These are phyloP conservation scores for Ostrea denselamellosa DNA, from an alignment of 1,140 invertebrate genomes.

Conservation along the genomic window DNA sequence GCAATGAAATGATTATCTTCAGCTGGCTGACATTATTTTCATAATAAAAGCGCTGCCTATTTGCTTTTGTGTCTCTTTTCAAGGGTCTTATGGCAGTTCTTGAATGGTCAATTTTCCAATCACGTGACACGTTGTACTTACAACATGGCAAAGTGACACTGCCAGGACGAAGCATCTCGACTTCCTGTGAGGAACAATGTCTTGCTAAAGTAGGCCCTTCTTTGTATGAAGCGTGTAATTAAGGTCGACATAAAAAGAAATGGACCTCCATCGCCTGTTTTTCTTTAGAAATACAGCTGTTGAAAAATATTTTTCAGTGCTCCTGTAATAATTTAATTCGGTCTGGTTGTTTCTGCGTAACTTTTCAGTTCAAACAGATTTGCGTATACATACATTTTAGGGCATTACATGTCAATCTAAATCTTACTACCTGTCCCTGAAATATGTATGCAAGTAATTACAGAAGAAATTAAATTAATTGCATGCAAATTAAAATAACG, in stretches of 20 bases:
- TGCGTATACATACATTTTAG: background rate
- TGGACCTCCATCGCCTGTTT: background rate
- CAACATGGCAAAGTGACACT: background rate
- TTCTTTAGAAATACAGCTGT: background rate
- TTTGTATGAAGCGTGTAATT: background rate
- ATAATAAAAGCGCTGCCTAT: background rate
- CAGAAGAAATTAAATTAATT: constrained; percentile 17
- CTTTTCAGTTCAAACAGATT: background rate
- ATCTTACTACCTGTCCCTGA: constrained; percentile 22
- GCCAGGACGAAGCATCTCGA: background rate
- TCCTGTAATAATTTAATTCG: background rate
- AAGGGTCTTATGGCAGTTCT: background rate
- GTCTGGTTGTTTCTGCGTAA: background rate
- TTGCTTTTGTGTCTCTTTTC: background rate
- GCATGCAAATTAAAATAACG: constrained; percentile 31
- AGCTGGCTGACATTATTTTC: background rate
- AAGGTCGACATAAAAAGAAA: background rate
- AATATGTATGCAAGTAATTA: constrained; percentile 18
- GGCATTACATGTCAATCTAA: background rate
- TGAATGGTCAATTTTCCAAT: constrained; percentile 2
- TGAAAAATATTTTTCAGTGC: background rate
- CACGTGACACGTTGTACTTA: background rate
- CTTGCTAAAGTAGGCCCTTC: background rate
- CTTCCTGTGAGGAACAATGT: background rate
- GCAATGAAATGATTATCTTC: no score